phyloP scores from a whole-genome alignment of 1,140 invertebrate genomes.

The Drosophila watanabei region DNA sequence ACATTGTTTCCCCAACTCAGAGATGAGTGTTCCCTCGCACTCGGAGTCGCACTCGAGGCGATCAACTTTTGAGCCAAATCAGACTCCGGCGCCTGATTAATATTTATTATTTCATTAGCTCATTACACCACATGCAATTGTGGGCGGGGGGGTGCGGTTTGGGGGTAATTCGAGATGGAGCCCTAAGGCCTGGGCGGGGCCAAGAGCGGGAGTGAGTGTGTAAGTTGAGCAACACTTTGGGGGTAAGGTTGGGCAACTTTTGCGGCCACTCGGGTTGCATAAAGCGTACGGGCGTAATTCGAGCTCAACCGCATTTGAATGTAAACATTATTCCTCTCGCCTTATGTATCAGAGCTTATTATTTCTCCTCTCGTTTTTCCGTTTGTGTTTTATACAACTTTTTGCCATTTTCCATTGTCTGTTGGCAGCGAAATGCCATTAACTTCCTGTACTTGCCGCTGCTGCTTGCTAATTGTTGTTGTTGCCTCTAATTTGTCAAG shows the following conservation, averaged over 20 bases:
- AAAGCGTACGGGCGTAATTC: constrained; percentile 40
- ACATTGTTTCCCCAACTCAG: constrained; percentile 35
- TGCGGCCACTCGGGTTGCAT: constrained; percentile 46
- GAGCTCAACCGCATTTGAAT: constrained; percentile 59
- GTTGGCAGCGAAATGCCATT: constrained; percentile 64
- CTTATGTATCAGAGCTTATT: constrained; percentile 50
- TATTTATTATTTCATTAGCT: constrained; percentile 67
- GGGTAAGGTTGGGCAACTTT: constrained; percentile 30
- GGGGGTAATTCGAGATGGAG: constrained; percentile 36
- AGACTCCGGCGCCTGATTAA: constrained; percentile 57
- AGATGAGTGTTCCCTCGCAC: constrained; percentile 18
- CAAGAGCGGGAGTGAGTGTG: constrained; percentile 15
- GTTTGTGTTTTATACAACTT: constrained; percentile 34
- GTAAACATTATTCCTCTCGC: constrained; percentile 40
- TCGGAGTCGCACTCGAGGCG: constrained; percentile 24
- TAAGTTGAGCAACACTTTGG: constrained; percentile 45
- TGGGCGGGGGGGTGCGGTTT: constrained; percentile 18
- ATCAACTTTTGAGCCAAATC: constrained; percentile 38
- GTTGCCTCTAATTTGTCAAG: constrained; percentile 76
- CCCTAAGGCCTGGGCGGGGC: constrained; percentile 48
- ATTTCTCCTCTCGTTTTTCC: constrained; percentile 34
- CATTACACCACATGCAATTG: constrained; percentile 57
- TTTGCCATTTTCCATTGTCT: constrained; percentile 37
- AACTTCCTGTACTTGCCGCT: constrained; percentile 67
- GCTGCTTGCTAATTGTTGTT: constrained; percentile 38